These are phyloP conservation scores for Halcyon chelicuti DNA, from an alignment of 2,797 vertebrate genomes.

Conservation along the genomic window DNA sequence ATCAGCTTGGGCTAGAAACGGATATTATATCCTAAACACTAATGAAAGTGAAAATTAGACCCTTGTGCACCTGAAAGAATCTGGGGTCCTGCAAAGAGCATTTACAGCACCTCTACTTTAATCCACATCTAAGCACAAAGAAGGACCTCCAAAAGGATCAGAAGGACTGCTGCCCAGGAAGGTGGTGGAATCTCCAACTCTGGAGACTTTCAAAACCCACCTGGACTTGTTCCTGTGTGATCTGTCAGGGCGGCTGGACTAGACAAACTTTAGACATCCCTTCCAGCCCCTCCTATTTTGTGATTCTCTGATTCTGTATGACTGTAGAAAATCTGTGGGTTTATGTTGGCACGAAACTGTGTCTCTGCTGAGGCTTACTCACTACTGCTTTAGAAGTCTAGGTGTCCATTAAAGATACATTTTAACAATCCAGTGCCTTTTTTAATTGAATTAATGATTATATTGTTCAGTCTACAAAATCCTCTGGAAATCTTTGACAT, in stretches of 20 bases:
- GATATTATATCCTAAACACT: not conserved
- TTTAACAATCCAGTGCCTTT: not conserved
- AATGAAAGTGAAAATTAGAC: not conserved
- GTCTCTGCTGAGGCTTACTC: not conserved
- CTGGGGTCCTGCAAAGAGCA: not conserved
- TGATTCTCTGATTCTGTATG: no score
- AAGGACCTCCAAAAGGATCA: not conserved
- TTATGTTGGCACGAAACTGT: not conserved
- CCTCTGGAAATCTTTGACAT: not conserved
- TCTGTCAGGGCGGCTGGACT: no score
- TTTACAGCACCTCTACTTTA: constrained; percentile 2
- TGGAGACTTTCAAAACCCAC: no score
- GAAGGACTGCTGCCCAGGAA: no score
- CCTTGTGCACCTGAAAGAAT: not conserved
- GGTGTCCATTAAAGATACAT: not conserved
- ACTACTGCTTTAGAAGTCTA: not conserved
- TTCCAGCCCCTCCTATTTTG: no score
- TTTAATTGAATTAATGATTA: not conserved
- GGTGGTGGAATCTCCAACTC: no score
- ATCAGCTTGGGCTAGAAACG: not conserved
- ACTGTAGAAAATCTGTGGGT: not conserved
- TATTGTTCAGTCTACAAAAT: not conserved
- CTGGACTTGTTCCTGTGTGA: no score
- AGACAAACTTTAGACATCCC: no score
- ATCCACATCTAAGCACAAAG: not conserved